Evolutionary conservation across 1,140 invertebrate species (phyloP), one percentile per base, ranked within the genome.

Genomic region (Lasioglossum baleicum): DNA sequence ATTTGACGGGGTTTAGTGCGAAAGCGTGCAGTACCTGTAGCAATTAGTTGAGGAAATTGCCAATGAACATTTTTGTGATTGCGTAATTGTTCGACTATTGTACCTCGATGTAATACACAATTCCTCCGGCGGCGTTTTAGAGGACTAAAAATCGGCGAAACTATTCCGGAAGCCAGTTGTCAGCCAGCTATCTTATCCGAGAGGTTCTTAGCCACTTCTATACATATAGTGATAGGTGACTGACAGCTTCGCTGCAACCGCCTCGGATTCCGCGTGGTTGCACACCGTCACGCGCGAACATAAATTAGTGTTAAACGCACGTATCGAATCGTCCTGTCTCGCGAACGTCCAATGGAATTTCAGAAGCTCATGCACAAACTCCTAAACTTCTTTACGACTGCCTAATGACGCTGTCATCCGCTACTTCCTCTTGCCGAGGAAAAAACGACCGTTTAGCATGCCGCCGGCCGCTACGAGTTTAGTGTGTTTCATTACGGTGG

Each of bases 301-400:
- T 42, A n/a, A 68, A 58, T 68, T 75, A 48, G 53, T 31, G 22
- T 68, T 26, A 67, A 48, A 75, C 64, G 40, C 65, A 64, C 65
- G 35, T 44, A 68, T 15, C 51, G 26, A 75, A 68, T 58, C 64
- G 65, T 35, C 26, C 17, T 58, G 42, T 68, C 51, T 68, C 31
- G 20, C 64, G 68, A 60, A 58, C 44, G 44, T 75, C 58, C 22
- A 68, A n/a, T 17, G 65, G 51, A 75, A 75, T 68, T 68, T 68
- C 74, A 67, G 48, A 35, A 68, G 64, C 70, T 40, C 11, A n/a
- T 44, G 48, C 63, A 75, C 51, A 51, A 3, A 35, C 51, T 20
- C 53, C 35, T 22, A 42, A 48, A 40, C 40, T 51, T 63, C 35
- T 51, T 84, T 83, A 81, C 72, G 68, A 77, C 75, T 71, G 44